Evolutionary conservation across 2,888 invertebrate genomes (phyloP), one percentile per base, ranked within the genome.

Genomic region (Sminthurides aquaticus): DNA sequence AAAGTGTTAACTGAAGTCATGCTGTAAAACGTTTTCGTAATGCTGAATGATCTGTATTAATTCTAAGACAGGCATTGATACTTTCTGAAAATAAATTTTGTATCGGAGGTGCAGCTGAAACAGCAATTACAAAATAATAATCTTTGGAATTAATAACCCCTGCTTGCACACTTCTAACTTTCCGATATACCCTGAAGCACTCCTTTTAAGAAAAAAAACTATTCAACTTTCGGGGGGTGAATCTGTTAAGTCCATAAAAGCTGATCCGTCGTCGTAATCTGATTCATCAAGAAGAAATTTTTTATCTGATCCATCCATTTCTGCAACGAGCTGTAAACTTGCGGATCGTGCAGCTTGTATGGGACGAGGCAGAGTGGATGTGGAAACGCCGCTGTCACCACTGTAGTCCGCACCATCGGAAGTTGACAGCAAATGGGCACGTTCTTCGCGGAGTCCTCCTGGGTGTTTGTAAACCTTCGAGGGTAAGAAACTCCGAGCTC

Each of bases 401-500:
- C 69, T 69, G 34, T 70, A 71, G 55, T 72, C 71, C 2, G 64
- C 66, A 0, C 65, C 66, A 26, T 74, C 74, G 8, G 70, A 70
- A 18, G 68, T 69, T 3, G 74, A 74, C 18, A 75, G 59, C 2
- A 75, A 60, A 54, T 70, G 74, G 2, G 72, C 71, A 26, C 75
- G 49, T 64, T 75, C 75, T 49, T 73, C 73, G 24, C 70, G 56
- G 11, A 70, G 26, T 15, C 75, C 75, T n/a, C 75, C 75, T 18
- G 75, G 71, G 49, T 75, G 75, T 18, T 71, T 70, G 59, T 75
- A 75, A 0, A 74, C 71, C 43, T 72, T 70, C 20, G 74, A 69
- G 5, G 73, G 74, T 66, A 74, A 69, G 2, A 71, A 71, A 61
- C 70, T 69, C 18, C 72, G 58, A 1, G 72, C 74, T 24, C 49